Evolutionary conservation across 2,113 vertebrate genomes (phyloP).

Genomic region (Chinchilla lanigera): DNA sequence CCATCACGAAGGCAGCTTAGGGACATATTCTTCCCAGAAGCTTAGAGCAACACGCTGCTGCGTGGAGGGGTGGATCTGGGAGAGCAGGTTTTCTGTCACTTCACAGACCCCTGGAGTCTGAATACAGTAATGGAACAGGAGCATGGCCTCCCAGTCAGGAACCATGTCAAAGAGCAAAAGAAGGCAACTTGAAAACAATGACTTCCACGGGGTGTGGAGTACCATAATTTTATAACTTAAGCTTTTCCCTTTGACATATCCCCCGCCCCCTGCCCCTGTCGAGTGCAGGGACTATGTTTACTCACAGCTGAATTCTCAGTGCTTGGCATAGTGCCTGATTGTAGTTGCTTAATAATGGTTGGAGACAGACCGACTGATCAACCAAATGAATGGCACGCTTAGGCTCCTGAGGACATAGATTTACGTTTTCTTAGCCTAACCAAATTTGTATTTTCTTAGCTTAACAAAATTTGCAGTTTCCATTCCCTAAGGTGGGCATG

Average conservation of each 20-base stretch:
- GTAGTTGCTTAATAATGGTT: background rate
- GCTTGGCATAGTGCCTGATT: too few species aligned
- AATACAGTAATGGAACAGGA: fast-evolving
- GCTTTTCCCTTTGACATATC: fast-evolving
- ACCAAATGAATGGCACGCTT: background rate
- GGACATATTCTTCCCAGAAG: background rate
- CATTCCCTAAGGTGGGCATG: background rate
- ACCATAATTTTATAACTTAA: too few species aligned
- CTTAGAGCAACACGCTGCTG: background rate
- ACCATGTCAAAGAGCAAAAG: background rate
- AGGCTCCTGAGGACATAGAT: background rate
- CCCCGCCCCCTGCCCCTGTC: background rate
- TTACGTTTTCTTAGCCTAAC: background rate
- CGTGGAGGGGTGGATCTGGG: background rate
- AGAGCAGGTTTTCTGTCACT: background rate
- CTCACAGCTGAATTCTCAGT: background rate
- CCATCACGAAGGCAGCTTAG: fast-evolving
- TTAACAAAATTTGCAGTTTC: background rate
- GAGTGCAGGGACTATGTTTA: background rate
- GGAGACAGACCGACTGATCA: background rate
- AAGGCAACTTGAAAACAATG: background rate
- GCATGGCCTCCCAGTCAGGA: background rate
- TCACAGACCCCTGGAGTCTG: background rate
- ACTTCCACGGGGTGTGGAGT: fast-evolving
- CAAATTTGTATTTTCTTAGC: background rate